Evolutionary conservation across 2,888 invertebrate species (phyloP).

Genomic region (Pammene fasciana): DNA sequence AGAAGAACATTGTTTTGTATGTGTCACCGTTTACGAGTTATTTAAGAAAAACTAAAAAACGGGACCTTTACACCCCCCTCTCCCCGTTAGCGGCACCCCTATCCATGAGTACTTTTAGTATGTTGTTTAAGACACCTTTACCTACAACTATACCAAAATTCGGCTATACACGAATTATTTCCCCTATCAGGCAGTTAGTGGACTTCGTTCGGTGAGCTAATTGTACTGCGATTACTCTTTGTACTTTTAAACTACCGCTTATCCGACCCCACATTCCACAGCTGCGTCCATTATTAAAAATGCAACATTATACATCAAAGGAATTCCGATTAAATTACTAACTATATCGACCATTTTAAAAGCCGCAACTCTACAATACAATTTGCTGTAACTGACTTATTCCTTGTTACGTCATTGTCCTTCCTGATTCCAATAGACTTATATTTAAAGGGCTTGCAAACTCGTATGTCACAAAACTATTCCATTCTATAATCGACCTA

Average conservation of each 20-base stretch:
- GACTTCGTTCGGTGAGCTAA: too few species aligned
- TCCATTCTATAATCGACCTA: not conserved
- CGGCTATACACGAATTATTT: too few species aligned
- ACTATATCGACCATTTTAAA: not conserved
- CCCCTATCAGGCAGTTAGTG: too few species aligned
- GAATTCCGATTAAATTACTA: constrained; percentile 7
- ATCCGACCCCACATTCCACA: not conserved
- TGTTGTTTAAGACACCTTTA: too few species aligned
- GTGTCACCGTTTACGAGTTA: too few species aligned
- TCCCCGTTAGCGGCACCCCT: too few species aligned
- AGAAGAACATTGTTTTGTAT: too few species aligned
- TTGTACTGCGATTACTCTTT: not conserved
- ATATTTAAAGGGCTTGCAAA: constrained; percentile 14
- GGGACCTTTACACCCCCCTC: too few species aligned
- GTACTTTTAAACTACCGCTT: not conserved
- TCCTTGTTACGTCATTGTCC: constrained; percentile 23
- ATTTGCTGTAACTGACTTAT: constrained; percentile 30
- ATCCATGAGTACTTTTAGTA: too few species aligned
- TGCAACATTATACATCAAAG: not conserved
- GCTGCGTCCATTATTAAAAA: not conserved
- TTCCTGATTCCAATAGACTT: constrained; percentile 27
- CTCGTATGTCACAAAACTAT: not conserved
- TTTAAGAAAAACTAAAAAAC: too few species aligned
- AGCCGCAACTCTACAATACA: constrained; percentile 8
- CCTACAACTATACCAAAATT: too few species aligned